These are phyloP conservation scores for Nomada ruficornis DNA, from an alignment of 2,888 invertebrate genomes.

Conservation along the genomic window DNA sequence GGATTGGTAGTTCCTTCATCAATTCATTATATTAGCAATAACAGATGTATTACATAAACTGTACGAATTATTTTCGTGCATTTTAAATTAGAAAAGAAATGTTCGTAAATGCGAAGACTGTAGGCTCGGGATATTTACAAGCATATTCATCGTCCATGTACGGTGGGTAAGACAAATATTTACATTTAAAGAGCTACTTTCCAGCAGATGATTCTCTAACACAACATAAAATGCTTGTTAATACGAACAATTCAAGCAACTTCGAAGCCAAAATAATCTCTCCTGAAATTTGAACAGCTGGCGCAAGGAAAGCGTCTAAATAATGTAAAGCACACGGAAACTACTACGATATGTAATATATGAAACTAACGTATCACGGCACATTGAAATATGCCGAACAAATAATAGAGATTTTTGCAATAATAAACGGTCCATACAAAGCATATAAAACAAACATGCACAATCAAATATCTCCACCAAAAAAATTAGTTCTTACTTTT, in stretches of 20 bases:
- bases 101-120: slow-evolving; percentile 15
- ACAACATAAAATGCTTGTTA: slow-evolving; percentile 37
- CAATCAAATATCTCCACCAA: slow-evolving; percentile 25
- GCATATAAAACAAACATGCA: slow-evolving; percentile 36
- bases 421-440: slow-evolving; percentile 1
- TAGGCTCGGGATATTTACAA: slow-evolving; percentile 39
- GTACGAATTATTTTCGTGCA: not conserved
- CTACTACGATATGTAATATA: not conserved
- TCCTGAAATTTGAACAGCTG: not conserved
- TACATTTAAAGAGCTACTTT: slow-evolving; percentile 68
- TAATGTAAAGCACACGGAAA: not conserved
- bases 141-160: slow-evolving; percentile 43
- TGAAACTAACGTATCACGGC: not conserved
- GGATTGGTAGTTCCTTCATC: not conserved
- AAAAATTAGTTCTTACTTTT: slow-evolving; percentile 86
- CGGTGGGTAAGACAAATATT: slow-evolving; percentile 70
- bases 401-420: slow-evolving; percentile 6
- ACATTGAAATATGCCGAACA: not conserved
- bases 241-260: slow-evolving; percentile 4
- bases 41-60: no score
- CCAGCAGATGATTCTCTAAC: slow-evolving; percentile 45
- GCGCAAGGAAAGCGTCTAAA: slow-evolving; percentile 6
- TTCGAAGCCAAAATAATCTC: slow-evolving; percentile 7
- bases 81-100: not conserved
- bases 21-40: no score